Conservation (phyloP, 2,113 vertebrate genomes). For the Lepus europaeus region DNA sequence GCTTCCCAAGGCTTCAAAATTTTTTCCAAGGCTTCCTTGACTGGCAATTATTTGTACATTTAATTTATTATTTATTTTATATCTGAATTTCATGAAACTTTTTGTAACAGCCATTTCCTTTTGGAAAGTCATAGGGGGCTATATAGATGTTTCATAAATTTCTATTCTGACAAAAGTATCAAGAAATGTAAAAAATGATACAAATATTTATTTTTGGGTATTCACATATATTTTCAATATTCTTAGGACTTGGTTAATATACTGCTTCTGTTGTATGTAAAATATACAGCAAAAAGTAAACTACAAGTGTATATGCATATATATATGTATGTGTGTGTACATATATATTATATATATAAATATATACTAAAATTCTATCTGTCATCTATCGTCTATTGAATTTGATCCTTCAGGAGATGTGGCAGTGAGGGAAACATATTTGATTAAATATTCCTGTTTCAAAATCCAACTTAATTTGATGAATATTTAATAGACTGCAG, state of each 20-base stretch:
- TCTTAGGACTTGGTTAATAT: not conserved
- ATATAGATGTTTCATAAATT: not conserved
- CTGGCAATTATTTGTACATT: not conserved
- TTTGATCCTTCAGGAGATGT: not conserved
- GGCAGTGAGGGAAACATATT: not conserved
- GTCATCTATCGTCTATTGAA: not conserved
- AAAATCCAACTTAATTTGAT: constrained; percentile 9
- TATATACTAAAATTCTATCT: not conserved
- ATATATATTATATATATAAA: not conserved
- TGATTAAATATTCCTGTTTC: not conserved
- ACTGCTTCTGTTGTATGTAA: not conserved
- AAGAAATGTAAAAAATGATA: not conserved
- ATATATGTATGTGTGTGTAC: too few species aligned
- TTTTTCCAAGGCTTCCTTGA: not conserved
- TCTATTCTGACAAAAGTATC: not conserved
- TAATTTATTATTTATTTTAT: constrained; percentile 35
- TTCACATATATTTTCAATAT: not conserved
- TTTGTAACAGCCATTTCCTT: not conserved
- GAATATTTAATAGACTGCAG: not conserved
- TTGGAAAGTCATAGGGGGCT: not conserved
- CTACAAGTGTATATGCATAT: not conserved
- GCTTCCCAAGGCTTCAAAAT: not conserved
- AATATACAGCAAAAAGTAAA: not conserved
- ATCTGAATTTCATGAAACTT: not conserved
- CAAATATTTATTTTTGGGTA: not conserved